These are phyloP conservation scores for Cisticola juncidis DNA, from an alignment of 2,113 vertebrate species.

Conservation along the genomic window DNA sequence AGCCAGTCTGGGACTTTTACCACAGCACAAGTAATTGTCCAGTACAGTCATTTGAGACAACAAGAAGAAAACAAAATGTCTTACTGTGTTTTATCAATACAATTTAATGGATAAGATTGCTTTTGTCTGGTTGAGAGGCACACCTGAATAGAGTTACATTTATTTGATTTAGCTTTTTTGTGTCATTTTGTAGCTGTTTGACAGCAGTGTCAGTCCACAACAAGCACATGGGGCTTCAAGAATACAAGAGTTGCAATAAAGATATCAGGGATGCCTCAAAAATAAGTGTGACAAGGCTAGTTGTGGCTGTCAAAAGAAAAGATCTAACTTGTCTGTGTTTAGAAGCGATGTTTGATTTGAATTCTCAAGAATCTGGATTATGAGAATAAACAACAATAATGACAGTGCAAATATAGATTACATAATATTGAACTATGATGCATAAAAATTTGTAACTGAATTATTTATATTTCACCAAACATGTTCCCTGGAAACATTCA, in stretches of 20 bases:
- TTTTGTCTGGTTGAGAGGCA: slow-evolving; percentile 2
- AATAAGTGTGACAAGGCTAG: not conserved
- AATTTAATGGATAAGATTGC: slow-evolving; percentile 15
- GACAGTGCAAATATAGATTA: not conserved
- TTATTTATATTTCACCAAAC: not conserved
- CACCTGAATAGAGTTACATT: not conserved
- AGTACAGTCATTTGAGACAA: not conserved
- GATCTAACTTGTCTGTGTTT: not conserved
- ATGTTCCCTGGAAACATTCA: not conserved
- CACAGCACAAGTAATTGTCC: not conserved
- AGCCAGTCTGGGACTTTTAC: not conserved
- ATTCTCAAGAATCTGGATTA: not conserved
- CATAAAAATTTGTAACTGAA: not conserved
- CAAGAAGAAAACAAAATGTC: not conserved
- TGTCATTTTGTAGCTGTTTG: not conserved
- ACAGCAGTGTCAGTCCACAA: not conserved
- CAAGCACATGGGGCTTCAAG: not conserved
- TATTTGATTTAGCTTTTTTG: slow-evolving; percentile 15
- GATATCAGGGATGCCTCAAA: not conserved
- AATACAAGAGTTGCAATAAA: not conserved
- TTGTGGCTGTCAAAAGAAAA: not conserved
- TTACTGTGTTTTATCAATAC: not conserved
- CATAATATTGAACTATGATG: not conserved
- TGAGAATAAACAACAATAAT: not conserved
- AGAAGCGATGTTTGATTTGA: fast-evolving